A percentile compares a stretch with the other conserved stretches of the same genome.
Evolutionary conservation across 2,888 invertebrate genomes (phyloP).

Genomic region (Sarcophaga subvicina): DNA sequence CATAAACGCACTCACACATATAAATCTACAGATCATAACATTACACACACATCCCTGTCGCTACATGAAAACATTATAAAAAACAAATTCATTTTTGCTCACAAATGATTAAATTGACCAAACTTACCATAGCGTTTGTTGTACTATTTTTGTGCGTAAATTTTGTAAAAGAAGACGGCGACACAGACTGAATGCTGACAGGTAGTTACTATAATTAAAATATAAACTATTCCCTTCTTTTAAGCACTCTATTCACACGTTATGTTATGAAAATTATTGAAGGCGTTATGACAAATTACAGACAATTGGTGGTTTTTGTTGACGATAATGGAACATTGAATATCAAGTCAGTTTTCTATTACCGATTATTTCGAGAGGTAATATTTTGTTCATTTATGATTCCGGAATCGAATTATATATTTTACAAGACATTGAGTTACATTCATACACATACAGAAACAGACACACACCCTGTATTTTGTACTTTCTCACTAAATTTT

Average conservation of each 20-base stretch:
- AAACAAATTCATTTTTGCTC: no score
- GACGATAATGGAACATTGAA: conserved; percentile 13
- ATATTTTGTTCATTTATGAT: no score
- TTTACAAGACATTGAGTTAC: neutral
- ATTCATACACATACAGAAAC: neutral
- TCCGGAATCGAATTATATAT: no score
- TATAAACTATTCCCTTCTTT: conserved; percentile 1
- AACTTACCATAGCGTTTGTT: conserved; percentile 42
- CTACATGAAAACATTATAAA: no score
- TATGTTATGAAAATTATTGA: conserved; percentile 5
- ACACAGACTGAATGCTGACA: conserved; percentile 27
- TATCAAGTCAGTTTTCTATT: neutral
- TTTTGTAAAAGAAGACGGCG: neutral
- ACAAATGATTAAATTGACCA: no score
- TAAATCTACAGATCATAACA: neutral
- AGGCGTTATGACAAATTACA: conserved; percentile 25
- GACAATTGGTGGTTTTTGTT: neutral
- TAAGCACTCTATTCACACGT: conserved; percentile 18
- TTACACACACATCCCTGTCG: no score
- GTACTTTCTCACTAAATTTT: conserved; percentile 23
- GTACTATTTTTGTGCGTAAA: conserved; percentile 28
- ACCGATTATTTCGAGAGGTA: neutral
- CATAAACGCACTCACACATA: neutral
- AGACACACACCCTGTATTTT: conserved; percentile 38
- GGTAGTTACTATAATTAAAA: conserved; percentile 20